Evolutionary conservation across 1,140 invertebrate genomes (phyloP).

Genomic region (Microvelia longipes): DNA sequence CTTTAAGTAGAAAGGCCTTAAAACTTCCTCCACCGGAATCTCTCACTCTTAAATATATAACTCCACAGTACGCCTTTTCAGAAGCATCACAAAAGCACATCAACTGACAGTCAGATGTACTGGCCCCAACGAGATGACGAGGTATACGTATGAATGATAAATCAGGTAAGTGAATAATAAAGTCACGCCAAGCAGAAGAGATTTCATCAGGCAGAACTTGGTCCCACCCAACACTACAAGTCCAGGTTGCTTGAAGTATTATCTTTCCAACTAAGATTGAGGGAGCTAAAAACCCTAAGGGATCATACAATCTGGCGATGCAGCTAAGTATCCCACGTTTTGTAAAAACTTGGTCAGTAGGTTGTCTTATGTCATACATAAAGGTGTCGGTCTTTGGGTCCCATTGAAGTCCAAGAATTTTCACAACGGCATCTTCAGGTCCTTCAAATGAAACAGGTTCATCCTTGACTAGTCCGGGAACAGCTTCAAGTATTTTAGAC

Average conservation of each 20-base stretch:
- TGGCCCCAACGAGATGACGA: neutral
- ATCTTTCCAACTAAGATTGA: no score
- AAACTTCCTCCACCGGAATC: conserved; percentile 9
- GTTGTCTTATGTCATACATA: no score
- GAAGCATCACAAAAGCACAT: conserved; percentile 26
- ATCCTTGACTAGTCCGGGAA: neutral
- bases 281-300: conserved; percentile 22
- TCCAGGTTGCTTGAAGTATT: neutral
- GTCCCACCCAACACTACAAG: no score
- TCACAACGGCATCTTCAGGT: neutral
- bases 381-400: no score
- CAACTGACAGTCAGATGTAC: conserved; percentile 11
- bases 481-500: neutral
- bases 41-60: conserved; percentile 17
- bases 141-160: neutral
- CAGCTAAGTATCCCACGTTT: conserved; percentile 18
- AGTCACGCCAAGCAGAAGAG: no score
- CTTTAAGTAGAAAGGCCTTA: conserved; percentile 28
- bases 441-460: neutral
- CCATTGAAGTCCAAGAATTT: conserved; percentile 19
- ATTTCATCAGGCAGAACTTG: no score
- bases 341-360: no score
- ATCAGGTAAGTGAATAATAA: no score
- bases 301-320: conserved; percentile 24
- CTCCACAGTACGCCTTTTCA: conserved; percentile 21